Conservation (phyloP, 37 sponge, comb jelly and placozoan genomes). For the Haliclona indistincta region DNA sequence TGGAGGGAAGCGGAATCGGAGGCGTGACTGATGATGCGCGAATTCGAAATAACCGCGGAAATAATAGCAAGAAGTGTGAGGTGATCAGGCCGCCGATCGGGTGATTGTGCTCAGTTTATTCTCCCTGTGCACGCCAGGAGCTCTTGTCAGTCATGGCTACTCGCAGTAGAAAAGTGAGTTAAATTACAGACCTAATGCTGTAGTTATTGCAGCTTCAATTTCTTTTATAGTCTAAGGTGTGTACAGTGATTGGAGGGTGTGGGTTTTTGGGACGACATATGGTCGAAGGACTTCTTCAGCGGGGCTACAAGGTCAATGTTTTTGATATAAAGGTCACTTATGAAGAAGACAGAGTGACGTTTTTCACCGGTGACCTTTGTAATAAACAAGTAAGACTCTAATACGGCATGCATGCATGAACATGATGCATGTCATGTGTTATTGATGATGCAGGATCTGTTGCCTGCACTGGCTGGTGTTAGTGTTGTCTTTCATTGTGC, state of each 20-base stretch:
- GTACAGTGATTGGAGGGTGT: conserved; percentile 87
- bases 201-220: background rate
- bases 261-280: conserved; percentile 90
- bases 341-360: conserved; percentile 51
- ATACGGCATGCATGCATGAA: conserved; percentile 1
- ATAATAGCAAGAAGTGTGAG: background rate
- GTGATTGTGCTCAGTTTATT: background rate
- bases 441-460: conserved; percentile 40
- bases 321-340: conserved; percentile 72
- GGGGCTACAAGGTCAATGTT: conserved; percentile 81
- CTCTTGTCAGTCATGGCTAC: conserved; percentile 5
- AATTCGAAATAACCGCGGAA: too few species aligned
- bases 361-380: conserved; percentile 82
- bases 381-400: conserved; percentile 50
- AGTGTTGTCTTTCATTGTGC: conserved; percentile 81
- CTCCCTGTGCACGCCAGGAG: background rate
- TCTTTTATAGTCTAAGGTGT: conserved; percentile 26
- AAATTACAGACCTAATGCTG: background rate
- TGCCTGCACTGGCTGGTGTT: conserved; percentile 62
- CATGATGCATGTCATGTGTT: background rate
- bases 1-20: too few species aligned
- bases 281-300: conserved; percentile 65
- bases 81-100: background rate
- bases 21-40: too few species aligned
- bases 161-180: conserved; percentile 22